Evolutionary conservation across 1,140 invertebrate genomes (phyloP).

Genomic region (Drosophila bocki): DNA sequence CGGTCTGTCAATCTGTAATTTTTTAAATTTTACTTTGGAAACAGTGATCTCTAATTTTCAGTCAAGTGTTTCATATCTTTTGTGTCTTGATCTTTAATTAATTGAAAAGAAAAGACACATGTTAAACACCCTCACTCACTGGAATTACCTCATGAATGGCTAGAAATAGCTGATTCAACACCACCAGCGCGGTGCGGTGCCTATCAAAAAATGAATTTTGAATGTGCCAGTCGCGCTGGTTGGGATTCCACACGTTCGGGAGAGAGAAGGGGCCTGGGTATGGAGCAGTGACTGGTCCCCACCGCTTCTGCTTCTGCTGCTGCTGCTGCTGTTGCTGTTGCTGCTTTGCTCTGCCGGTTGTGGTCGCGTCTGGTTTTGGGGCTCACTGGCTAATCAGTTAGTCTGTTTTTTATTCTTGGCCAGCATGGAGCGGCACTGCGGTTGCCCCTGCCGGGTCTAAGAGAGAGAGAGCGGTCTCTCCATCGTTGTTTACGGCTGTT

Average conservation of each 20-base stretch:
- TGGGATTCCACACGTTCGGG: slow-evolving; percentile 48
- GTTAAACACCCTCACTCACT: neutral
- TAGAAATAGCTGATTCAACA: slow-evolving; percentile 30
- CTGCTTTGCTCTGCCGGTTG: slow-evolving; percentile 23
- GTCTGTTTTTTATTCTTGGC: slow-evolving; percentile 80
- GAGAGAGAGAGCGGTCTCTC: slow-evolving; percentile 10
- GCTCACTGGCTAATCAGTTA: slow-evolving; percentile 74
- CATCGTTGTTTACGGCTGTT: slow-evolving; percentile 30
- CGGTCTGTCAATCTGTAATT: no score
- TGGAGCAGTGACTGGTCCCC: slow-evolving; percentile 1
- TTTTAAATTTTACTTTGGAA: neutral
- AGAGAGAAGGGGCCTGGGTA: neutral
- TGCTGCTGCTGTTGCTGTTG: neutral
- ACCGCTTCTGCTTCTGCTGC: slow-evolving; percentile 2
- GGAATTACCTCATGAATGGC: neutral
- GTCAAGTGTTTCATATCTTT: no score
- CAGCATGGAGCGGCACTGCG: slow-evolving; percentile 66
- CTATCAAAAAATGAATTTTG: slow-evolving; percentile 55
- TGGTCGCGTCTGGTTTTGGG: slow-evolving; percentile 58
- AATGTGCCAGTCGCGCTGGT: slow-evolving; percentile 40
- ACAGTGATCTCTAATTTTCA: neutral
- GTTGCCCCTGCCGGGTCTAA: slow-evolving; percentile 15
- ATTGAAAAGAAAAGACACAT: neutral
- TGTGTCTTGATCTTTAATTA: neutral
- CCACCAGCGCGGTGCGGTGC: neutral